phyloP scores from a whole-genome alignment of 2,113 vertebrate species.

The Anthoscopus minutus region DNA sequence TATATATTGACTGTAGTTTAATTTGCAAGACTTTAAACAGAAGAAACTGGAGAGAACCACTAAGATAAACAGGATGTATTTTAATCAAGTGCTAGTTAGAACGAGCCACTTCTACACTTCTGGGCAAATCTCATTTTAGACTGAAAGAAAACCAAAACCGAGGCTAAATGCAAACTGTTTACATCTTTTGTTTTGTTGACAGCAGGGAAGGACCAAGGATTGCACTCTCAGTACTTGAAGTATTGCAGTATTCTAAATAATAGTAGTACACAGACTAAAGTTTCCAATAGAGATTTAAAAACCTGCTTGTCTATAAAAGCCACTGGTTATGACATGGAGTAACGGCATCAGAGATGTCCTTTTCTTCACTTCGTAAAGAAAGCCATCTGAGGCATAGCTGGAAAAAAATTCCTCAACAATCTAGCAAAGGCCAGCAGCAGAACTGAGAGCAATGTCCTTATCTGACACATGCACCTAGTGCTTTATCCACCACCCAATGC shows the following conservation, averaged over 20 bases:
- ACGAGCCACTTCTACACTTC: neutral
- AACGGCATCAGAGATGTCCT: neutral
- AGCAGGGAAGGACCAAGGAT: neutral
- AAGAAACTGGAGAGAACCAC: neutral
- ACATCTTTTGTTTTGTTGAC: neutral
- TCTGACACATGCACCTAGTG: neutral
- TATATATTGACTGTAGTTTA: neutral
- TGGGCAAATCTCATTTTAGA: neutral
- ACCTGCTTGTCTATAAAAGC: neutral
- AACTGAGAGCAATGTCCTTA: neutral
- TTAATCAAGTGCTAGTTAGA: neutral
- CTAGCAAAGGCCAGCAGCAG: neutral
- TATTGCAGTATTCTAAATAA: neutral
- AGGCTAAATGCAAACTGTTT: neutral
- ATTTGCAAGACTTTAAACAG: neutral
- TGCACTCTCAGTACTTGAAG: neutral
- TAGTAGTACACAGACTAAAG: neutral
- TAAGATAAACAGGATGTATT: neutral
- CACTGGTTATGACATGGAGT: neutral
- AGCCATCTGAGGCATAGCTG: neutral
- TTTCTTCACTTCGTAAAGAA: neutral
- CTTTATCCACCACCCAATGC: neutral
- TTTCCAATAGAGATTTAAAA: neutral
- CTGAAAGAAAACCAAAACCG: neutral
- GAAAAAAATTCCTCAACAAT: neutral